phyloP scores from a whole-genome alignment of 2,113 vertebrate genomes.

The Elanus axillaris region DNA sequence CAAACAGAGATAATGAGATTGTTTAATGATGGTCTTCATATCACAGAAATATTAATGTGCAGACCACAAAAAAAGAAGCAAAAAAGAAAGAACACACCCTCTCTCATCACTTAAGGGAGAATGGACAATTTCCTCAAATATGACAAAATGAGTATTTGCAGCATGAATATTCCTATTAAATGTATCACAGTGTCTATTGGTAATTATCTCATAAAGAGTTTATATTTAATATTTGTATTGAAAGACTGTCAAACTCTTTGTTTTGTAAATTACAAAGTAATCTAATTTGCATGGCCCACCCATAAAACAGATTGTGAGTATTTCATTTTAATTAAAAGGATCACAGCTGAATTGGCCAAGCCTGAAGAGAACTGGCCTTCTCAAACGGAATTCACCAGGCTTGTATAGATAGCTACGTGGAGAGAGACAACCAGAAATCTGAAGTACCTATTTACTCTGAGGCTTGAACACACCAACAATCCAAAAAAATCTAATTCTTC shows the following conservation, averaged over 20 bases:
- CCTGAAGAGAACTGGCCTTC: not conserved
- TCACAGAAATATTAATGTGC: slow-evolving; percentile 36
- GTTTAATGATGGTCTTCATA: slow-evolving; percentile 28
- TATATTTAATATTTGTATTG: not conserved
- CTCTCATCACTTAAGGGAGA: not conserved
- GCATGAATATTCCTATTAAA: not conserved
- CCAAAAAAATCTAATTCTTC: not conserved
- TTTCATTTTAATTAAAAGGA: slow-evolving; percentile 1
- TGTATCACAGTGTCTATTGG: not conserved
- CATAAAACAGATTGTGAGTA: not conserved
- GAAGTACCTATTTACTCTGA: not conserved
- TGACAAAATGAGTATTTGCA: not conserved
- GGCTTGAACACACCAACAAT: not conserved
- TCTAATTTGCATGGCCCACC: not conserved
- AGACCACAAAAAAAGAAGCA: not conserved
- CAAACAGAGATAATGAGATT: slow-evolving; percentile 51
- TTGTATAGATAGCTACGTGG: not conserved
- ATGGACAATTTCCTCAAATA: not conserved
- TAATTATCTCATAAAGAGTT: not conserved
- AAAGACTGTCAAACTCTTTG: not conserved
- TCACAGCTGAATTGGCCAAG: not conserved
- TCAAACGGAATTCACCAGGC: not conserved
- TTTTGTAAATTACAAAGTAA: not conserved
- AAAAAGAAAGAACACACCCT: not conserved
- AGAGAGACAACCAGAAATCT: not conserved